Evolutionary conservation across 2,888 invertebrate genomes (phyloP).

Genomic region (Drosophila atripex): DNA sequence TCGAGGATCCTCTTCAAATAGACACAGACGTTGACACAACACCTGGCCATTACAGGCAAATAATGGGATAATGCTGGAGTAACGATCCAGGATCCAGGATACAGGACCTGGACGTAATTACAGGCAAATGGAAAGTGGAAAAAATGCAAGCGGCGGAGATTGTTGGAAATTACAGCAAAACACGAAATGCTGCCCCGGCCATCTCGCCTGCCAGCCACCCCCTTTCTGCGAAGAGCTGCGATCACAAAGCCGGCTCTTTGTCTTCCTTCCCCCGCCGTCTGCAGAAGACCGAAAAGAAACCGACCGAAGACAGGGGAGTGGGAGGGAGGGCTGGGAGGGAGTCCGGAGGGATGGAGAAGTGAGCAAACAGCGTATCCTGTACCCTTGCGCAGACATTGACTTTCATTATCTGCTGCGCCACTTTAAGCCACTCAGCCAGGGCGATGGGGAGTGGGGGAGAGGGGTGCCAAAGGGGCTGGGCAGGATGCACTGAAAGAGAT

Average conservation of each 20-base stretch:
- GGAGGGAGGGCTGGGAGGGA: not conserved
- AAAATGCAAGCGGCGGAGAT: slow-evolving; percentile 32
- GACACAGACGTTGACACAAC: slow-evolving; percentile 63
- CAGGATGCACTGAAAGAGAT: slow-evolving; percentile 8
- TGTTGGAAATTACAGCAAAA: slow-evolving; percentile 48
- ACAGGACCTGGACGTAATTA: slow-evolving; percentile 49
- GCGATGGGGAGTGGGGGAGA: slow-evolving; percentile 10
- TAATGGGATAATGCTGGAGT: slow-evolving; percentile 44
- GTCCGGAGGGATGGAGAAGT: slow-evolving; percentile 10
- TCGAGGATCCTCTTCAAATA: slow-evolving; percentile 53
- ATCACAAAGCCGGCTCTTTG: slow-evolving; percentile 41
- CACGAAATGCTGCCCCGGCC: slow-evolving; percentile 25
- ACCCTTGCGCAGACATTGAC: slow-evolving; percentile 77
- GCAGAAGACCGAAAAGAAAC: slow-evolving; percentile 21
- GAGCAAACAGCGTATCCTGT: slow-evolving; percentile 67
- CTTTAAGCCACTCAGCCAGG: slow-evolving; percentile 61
- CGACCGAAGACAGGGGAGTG: slow-evolving; percentile 1
- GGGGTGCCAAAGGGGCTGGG: slow-evolving; percentile 1
- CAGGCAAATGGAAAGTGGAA: slow-evolving; percentile 35
- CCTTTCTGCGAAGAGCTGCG: slow-evolving; percentile 7
- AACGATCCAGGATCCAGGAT: slow-evolving; percentile 24
- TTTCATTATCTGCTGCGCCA: slow-evolving; percentile 77
- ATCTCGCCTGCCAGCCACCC: slow-evolving; percentile 13
- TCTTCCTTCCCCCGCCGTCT: slow-evolving; percentile 16
- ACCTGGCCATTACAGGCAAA: slow-evolving; percentile 67